These are phyloP conservation scores for Mus musculus DNA, from an alignment of 2,113 vertebrate species.

Conservation along the genomic window GRCm39 chr12:40683001-40683500, in stretches of 20 bases:
- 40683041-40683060: background rate
- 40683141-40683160: background rate
- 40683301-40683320: background rate
- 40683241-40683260: background rate
- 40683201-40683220: background rate
- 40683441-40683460: background rate
- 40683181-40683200: background rate
- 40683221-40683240: background rate
- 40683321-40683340: background rate
- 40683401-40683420: background rate
- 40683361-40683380: background rate
- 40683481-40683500: background rate
- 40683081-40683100: background rate
- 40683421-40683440: background rate
- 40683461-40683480: background rate
- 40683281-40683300: background rate
- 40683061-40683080: background rate
- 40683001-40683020: background rate
- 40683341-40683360: background rate
- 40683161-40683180: background rate
- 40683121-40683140: background rate
- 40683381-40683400: background rate
- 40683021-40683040: background rate
- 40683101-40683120: background rate
- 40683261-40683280: constrained; percentile 8